phyloP scores from a whole-genome alignment of 2,888 invertebrate species.

The Polia nebulosa region DNA sequence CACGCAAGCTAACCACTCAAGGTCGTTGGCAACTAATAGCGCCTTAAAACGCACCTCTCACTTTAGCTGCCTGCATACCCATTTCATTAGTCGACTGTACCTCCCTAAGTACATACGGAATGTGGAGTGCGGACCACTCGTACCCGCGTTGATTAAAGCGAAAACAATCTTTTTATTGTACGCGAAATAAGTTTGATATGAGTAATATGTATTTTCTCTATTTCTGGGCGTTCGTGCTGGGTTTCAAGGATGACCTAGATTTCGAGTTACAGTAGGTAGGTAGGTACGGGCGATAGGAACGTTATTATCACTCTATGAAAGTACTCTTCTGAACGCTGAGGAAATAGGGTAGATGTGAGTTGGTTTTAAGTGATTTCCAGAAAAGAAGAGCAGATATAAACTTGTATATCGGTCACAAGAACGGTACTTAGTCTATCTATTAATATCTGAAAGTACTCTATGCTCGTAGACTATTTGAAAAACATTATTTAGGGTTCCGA shows the following conservation, averaged over 20 bases:
- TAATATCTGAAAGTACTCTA: too few species aligned
- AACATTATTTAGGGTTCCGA: too few species aligned
- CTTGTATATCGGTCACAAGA: too few species aligned
- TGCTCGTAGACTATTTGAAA: too few species aligned
- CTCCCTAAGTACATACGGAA: constrained; percentile 3
- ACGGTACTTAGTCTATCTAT: too few species aligned
- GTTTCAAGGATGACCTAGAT: constrained; percentile 52
- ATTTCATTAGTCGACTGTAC: constrained; percentile 12
- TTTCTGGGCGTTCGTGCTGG: constrained; percentile 31
- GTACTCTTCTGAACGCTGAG: background rate
- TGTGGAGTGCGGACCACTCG: constrained; percentile 16
- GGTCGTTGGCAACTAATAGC: too few species aligned
- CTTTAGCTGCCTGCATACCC: background rate
- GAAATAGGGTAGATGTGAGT: background rate
- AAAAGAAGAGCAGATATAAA: too few species aligned
- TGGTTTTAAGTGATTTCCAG: background rate
- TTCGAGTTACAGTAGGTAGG: constrained; percentile 11
- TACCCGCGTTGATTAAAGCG: constrained; percentile 55
- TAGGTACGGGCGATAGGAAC: constrained; percentile 9
- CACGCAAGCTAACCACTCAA: too few species aligned
- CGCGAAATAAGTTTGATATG: constrained; percentile 48
- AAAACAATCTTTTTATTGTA: constrained; percentile 54
- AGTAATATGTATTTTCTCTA: constrained; percentile 45
- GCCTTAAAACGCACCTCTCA: background rate
- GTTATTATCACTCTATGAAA: constrained; percentile 23